phyloP scores from a whole-genome alignment of 2,888 invertebrate genomes.

The Chouioia cunea region DNA sequence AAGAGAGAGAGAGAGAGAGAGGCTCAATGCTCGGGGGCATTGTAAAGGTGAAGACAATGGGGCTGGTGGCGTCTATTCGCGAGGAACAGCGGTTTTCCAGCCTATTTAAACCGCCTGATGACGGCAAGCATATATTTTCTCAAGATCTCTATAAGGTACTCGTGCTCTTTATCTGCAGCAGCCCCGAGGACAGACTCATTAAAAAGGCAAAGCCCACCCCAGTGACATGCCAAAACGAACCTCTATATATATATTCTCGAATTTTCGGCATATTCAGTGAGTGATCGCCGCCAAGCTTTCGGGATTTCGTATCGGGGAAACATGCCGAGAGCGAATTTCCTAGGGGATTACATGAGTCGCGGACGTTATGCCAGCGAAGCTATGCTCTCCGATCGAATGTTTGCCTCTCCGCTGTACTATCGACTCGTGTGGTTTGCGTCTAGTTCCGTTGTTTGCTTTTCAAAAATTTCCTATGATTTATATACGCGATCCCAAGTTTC shows the following conservation, averaged over 20 bases:
- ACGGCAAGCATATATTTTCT: conserved; percentile 3
- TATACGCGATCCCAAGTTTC: too few relatives aligned
- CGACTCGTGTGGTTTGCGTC: too few relatives aligned
- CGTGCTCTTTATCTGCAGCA: too few relatives aligned
- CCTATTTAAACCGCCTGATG: conserved; percentile 7
- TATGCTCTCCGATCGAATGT: background rate
- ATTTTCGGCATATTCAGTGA: conserved; percentile 17
- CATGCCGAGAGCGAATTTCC: conserved; percentile 13
- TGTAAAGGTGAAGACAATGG: conserved; percentile 34
- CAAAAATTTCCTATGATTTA: too few relatives aligned
- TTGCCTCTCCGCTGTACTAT: background rate
- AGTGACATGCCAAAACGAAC: background rate
- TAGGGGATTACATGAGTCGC: background rate
- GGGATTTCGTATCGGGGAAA: background rate
- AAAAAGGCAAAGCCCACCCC: too few relatives aligned
- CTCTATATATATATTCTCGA: background rate
- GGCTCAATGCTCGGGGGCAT: conserved; percentile 17
- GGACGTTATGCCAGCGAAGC: background rate
- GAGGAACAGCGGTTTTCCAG: conserved; percentile 14
- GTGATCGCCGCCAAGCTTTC: background rate
- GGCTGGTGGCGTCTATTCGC: background rate
- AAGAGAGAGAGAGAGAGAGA: too few relatives aligned
- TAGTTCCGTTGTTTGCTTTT: too few relatives aligned
- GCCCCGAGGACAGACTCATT: too few relatives aligned
- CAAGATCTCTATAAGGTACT: too few relatives aligned